Evolutionary conservation across 2,888 invertebrate genomes (phyloP), one percentile per base, ranked within the genome.

Genomic region (Muschampia plurimacula): DNA sequence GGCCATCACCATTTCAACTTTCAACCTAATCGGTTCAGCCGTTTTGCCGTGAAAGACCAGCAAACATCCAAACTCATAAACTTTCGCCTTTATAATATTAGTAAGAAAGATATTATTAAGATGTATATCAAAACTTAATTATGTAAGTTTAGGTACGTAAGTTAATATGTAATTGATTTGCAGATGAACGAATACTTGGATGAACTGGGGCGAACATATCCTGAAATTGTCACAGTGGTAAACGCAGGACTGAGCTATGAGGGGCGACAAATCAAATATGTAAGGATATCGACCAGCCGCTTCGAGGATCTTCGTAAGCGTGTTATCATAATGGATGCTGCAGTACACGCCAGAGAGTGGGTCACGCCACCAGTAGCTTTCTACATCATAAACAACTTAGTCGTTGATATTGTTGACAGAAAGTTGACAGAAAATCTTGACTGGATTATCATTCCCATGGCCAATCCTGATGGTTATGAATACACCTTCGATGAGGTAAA

Each of bases 401-500:
- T 96, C 0, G 95, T 95, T 57, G 95, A 96, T 78, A 83, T 92
- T 36, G 87, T 82, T 3, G 95, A 95, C 78, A 82, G 81, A 0
- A 79, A 86, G 28, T 82, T 97, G 12, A 89, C 95, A 15, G 89
- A 95, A 9, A 84, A 89, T 36, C 92, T 96, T 65, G 96, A 97
- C 83, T 97, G 96, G 96, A 90, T 95, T 79, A 95, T 96, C 74
- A 89, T 97, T 46, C 97, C 97, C 0, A 84, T 96, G 59, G 89
- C 95, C 15, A 97, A 97, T 85, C 97, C 97, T 12, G 97, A 97
- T 82, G 97, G 97, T n/a, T 97, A 97, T 79, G 96, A 95, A 81
- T 96, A 95, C 86, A 94, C 96, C 0, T 94, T 95, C 74, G 86
- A 91, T 1, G 86, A 85, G 83, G 95, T 95, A 89, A 89, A 22